Evolutionary conservation across 2,797 vertebrate genomes (phyloP), one percentile per base, ranked within the genome.

Genomic region (Sebastes jordani): DNA sequence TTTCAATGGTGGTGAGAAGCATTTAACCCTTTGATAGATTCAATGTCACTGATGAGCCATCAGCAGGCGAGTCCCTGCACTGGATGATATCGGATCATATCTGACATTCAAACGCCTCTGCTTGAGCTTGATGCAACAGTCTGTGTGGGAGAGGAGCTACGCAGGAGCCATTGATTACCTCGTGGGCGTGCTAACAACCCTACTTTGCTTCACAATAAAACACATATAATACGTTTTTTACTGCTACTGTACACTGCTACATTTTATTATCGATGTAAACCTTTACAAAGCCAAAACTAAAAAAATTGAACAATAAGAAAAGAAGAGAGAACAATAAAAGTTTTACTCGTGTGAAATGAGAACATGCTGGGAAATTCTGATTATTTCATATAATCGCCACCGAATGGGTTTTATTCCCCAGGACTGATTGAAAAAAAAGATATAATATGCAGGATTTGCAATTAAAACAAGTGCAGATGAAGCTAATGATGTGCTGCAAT

Each of bases 81-180:
- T 59, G 70, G 81, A 86, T 76, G 69, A 80, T 78, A 56, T 8
- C 73, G 78, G 82, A 82, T 89, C 81, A 76, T 71, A 81, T 83
- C 78, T 90, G 89, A 92, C 87, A 86, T 88, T 86, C 73, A 87
- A 76, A 89, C 90, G 85, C 90, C 90, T 90, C 86, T 83, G 84
- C 83, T 72, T 1, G 60, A 69, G 85, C 84, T 82, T 64, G 70
- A 80, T 82, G 77, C 80, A 83, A 52, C 78, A 52, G 69, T 68
- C 65, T 82, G 75, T 69, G 88, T 91, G 77, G 91, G 91, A 88
- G 89, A 38, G 68, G 36, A 89, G 76, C 82, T 74, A 79, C 7
- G 52, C 87, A 83, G 76, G 62, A 87, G 73, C 72, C 84, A 92
- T 90, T 88, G 90, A 93, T 93, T 85, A 86, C 61, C 75, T 66